Conservation (phyloP, 1,140 invertebrate species). For the Drosophila nebulosa region DNA sequence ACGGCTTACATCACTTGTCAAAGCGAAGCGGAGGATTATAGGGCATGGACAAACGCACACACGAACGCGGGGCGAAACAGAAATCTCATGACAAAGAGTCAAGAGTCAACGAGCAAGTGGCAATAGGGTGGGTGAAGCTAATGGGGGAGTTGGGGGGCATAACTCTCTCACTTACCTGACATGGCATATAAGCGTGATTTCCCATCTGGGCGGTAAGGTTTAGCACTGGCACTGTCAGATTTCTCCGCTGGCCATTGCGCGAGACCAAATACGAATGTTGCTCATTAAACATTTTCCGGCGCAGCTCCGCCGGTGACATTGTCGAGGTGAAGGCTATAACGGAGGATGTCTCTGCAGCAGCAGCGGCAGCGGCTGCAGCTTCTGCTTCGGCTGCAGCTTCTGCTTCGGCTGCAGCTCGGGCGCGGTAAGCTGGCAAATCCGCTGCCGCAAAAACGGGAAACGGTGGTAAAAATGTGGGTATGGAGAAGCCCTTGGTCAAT, state of each 20-base stretch:
- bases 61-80: not conserved
- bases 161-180: constrained; percentile 84
- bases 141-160: not conserved
- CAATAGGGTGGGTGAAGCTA: not conserved
- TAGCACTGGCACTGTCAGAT: constrained; percentile 73
- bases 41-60: not conserved
- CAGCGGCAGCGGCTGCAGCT: constrained; percentile 24
- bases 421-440: constrained; percentile 69
- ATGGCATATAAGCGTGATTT: constrained; percentile 92
- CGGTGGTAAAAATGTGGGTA: constrained; percentile 75
- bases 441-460: constrained; percentile 75
- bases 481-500: constrained; percentile 76
- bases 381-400: constrained; percentile 44
- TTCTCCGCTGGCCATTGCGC: constrained; percentile 37
- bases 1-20: not conserved
- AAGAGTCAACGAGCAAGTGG: not conserved
- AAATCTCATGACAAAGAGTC: not conserved
- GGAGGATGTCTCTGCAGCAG: constrained; percentile 43
- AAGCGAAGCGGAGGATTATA: not conserved
- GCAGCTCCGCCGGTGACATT: constrained; percentile 58
- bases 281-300: constrained; percentile 65
- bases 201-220: constrained; percentile 93
- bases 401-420: constrained; percentile 56
- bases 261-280: constrained; percentile 64
- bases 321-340: constrained; percentile 31